Evolutionary conservation across 2,797 vertebrate species (phyloP).

Genomic region (Myiotriccus ornatus): DNA sequence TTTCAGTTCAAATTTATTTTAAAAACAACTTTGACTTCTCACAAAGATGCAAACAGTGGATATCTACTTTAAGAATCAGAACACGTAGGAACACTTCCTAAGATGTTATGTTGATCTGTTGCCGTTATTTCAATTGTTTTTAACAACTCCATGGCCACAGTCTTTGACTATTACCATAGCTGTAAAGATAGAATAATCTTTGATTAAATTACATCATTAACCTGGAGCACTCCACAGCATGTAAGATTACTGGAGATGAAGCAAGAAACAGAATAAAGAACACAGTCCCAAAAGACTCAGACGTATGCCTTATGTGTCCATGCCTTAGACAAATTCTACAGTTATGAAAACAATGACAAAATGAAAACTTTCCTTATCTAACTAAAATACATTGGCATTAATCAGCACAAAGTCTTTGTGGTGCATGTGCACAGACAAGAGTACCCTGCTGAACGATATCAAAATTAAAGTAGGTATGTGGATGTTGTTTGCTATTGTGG

Average conservation of each 20-base stretch:
- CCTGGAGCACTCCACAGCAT: background rate
- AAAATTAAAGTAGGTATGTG: background rate
- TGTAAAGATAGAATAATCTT: background rate
- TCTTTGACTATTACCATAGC: background rate
- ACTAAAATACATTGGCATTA: background rate
- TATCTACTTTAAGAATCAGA: background rate
- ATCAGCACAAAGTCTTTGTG: background rate
- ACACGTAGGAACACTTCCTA: background rate
- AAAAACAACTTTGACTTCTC: background rate
- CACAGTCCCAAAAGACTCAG: background rate
- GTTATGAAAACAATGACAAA: background rate
- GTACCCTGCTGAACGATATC: background rate
- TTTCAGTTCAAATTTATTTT: background rate
- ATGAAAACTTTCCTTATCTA: background rate
- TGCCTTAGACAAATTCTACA: background rate
- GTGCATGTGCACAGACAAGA: background rate
- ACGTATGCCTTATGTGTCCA: rapidly evolving
- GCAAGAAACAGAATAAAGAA: background rate
- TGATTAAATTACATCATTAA: slow-evolving; percentile 1
- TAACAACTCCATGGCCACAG: background rate
- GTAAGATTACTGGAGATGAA: background rate
- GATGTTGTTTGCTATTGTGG: background rate
- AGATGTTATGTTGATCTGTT: background rate
- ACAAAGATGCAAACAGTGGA: background rate
- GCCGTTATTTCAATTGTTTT: background rate